Percentiles rank a stretch among this genome's conserved stretches.
Conservation (phyloP, 92 coral and sea anemone genomes). For the Porites cylindrica region DNA sequence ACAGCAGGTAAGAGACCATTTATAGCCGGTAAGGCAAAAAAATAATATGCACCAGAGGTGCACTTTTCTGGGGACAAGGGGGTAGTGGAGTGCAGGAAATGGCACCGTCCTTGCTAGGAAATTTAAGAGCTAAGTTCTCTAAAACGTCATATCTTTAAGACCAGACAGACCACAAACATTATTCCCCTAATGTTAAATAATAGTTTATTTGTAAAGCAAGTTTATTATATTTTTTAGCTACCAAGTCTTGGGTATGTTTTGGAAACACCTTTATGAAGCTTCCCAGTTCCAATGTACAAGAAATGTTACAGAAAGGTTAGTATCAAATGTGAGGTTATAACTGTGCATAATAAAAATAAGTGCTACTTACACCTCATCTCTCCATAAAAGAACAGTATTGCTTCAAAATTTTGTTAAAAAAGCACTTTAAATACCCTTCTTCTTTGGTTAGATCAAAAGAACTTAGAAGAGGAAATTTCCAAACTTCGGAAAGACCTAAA, state of each 20-base stretch:
- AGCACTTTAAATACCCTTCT: not conserved
- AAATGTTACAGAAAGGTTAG: constrained; percentile 84
- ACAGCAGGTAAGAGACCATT: too few relatives aligned
- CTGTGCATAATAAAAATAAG: too few relatives aligned
- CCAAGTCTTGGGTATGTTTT: constrained; percentile 93
- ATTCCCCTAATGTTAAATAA: too few relatives aligned
- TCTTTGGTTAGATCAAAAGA: constrained; percentile 77
- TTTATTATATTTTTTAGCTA: constrained; percentile 7
- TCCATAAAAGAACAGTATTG: not conserved
- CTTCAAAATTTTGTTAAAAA: not conserved
- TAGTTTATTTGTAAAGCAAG: not conserved
- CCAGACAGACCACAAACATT: too few relatives aligned
- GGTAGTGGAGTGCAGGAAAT: too few relatives aligned
- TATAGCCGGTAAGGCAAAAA: too few relatives aligned
- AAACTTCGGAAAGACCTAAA: constrained; percentile 74
- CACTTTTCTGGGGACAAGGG: too few relatives aligned
- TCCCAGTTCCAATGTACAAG: constrained; percentile 66
- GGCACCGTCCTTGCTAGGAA: too few relatives aligned
- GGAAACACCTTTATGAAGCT: constrained; percentile 90
- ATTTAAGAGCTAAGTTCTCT: too few relatives aligned
- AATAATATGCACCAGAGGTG: too few relatives aligned
- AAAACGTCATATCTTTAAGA: too few relatives aligned
- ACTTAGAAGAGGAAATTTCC: constrained; percentile 74
- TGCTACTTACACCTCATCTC: not conserved
- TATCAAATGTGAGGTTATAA: too few relatives aligned